phyloP scores from a whole-genome alignment of 1,140 invertebrate species.

The Propsilocerus akamusi region DNA sequence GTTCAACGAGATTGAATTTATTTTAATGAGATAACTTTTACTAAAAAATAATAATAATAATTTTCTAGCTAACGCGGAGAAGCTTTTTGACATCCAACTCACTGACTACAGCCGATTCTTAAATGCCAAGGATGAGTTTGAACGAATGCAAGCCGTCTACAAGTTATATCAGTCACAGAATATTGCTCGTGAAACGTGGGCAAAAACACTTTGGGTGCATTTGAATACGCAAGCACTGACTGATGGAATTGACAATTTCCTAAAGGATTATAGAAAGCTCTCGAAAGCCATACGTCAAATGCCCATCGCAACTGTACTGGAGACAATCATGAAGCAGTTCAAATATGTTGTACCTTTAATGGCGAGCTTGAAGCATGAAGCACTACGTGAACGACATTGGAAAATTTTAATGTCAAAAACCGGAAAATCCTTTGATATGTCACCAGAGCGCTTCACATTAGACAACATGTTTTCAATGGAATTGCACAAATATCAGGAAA shows the following conservation, averaged over 20 bases:
- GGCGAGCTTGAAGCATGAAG: conserved; percentile 79
- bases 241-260: conserved; percentile 69
- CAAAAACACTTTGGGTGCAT: conserved; percentile 70
- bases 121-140: conserved; percentile 49
- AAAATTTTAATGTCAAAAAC: conserved; percentile 72
- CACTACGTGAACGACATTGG: conserved; percentile 76
- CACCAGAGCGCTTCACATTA: conserved; percentile 65
- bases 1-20: too few relatives aligned
- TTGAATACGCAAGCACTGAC: conserved; percentile 63
- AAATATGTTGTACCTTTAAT: conserved; percentile 72
- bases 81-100: conserved; percentile 66
- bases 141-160: conserved; percentile 49
- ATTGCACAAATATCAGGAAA: conserved; percentile 63
- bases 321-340: conserved; percentile 72
- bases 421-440: conserved; percentile 62
- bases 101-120: conserved; percentile 61
- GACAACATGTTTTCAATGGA: conserved; percentile 87
- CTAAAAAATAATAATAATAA: too few relatives aligned
- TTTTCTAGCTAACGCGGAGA: conserved; percentile 43
- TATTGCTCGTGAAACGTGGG: conserved; percentile 56
- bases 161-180: conserved; percentile 62
- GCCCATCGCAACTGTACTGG: conserved; percentile 42
- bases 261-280: conserved; percentile 51
- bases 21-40: too few relatives aligned
- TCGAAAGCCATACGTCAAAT: conserved; percentile 31